Evolutionary conservation across 2,113 vertebrate species (phyloP).

Genomic region (Lagopus muta): DNA sequence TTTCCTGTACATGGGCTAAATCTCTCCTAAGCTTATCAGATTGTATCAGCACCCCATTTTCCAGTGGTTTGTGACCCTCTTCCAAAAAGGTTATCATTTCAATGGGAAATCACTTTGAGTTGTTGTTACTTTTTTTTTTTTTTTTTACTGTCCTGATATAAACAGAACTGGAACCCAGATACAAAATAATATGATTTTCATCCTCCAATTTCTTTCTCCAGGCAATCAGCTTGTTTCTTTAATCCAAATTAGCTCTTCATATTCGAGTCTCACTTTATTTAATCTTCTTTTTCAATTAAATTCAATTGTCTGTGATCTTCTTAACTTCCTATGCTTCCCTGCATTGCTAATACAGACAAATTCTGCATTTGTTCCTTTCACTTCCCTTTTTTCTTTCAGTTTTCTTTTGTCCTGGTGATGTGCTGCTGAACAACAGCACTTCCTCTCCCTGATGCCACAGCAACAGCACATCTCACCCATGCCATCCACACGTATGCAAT

Average conservation of each 20-base stretch:
- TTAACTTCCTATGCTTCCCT: conserved; percentile 41
- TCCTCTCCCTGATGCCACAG: background rate
- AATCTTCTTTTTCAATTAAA: conserved; percentile 75
- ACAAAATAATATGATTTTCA: background rate
- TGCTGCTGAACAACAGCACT: background rate
- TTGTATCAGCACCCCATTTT: background rate
- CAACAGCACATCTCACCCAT: accelerated
- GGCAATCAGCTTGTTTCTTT: conserved; percentile 30
- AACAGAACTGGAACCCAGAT: background rate
- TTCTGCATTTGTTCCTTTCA: conserved; percentile 26
- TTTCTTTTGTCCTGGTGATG: background rate
- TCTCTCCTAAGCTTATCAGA: background rate
- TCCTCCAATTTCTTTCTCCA: conserved; percentile 11
- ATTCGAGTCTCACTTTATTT: conserved; percentile 65
- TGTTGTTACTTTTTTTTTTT: background rate
- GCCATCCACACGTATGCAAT: background rate
- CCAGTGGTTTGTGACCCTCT: background rate
- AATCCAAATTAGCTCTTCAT: conserved; percentile 57
- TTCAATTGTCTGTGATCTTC: conserved; percentile 70
- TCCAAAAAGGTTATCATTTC: background rate
- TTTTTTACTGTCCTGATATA: background rate
- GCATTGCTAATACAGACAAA: conserved; percentile 18
- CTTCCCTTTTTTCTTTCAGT: background rate
- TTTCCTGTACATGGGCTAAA: background rate
- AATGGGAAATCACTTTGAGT: background rate